Percentiles rank a stretch among this genome's conserved stretches.
These are phyloP conservation scores for Epizoanthus stellaris DNA, from an alignment of 92 coral and sea anemone genomes.

Conservation along the genomic window DNA sequence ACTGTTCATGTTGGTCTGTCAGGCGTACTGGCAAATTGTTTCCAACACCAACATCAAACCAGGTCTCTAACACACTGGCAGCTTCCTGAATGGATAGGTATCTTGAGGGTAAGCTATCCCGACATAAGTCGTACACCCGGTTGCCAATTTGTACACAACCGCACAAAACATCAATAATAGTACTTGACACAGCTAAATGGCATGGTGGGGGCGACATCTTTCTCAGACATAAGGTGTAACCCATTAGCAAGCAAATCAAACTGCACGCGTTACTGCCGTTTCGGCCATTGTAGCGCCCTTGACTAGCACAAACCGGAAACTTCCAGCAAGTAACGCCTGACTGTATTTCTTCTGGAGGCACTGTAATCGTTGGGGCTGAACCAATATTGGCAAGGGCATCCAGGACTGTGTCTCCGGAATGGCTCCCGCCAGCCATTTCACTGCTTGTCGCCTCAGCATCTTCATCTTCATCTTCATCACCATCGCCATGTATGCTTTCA, in stretches of 20 bases:
- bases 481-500: background rate
- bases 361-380: background rate
- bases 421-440: background rate
- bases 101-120: slow-evolving; percentile 58
- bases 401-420: slow-evolving; percentile 14
- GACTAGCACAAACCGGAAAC: slow-evolving; percentile 44
- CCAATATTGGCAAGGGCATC: slow-evolving; percentile 14
- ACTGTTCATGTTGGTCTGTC: slow-evolving; percentile 53
- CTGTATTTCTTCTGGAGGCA: slow-evolving; percentile 20
- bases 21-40: slow-evolving; percentile 58
- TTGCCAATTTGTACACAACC: slow-evolving; percentile 64
- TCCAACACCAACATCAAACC: slow-evolving; percentile 24
- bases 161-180: slow-evolving; percentile 38
- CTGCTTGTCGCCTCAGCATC: background rate
- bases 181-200: background rate
- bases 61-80: slow-evolving; percentile 39
- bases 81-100: slow-evolving; percentile 70
- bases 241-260: slow-evolving; percentile 42
- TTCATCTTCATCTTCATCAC: slow-evolving; percentile 3
- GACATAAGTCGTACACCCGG: slow-evolving; percentile 56
- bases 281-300: slow-evolving; percentile 50
- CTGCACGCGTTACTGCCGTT: slow-evolving; percentile 64
- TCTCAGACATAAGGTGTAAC: slow-evolving; percentile 5
- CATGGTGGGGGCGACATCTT: background rate
- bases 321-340: slow-evolving; percentile 53